Evolutionary conservation across 1,140 invertebrate genomes (phyloP), one percentile per base, ranked within the genome.

Genomic region (Trichonephila inaurata): DNA sequence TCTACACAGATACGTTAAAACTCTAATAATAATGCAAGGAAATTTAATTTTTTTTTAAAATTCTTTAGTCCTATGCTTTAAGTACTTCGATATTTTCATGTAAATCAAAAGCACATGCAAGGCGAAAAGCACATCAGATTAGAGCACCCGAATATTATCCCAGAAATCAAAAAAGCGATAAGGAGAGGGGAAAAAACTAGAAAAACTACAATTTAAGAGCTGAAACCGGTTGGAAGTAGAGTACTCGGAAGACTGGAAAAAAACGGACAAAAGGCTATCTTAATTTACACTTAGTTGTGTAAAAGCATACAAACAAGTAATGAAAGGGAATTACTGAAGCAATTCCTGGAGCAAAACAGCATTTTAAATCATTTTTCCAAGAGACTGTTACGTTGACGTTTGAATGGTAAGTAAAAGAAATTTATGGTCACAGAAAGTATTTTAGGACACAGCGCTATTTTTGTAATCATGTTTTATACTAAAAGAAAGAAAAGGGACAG

Each of bases 211-310:
- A 66, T 66, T 10, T 21, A 7, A 33, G 33, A 77, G 0, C 72
- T 18, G 28, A 40, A 77, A 33, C 72, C 28, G 72, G 28, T 77
- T 77, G 28, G 14, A 18, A 18, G 6, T 19, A 40, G 28, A 18
- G 18, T 19, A 33, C 4, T 18, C 28, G 16, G 33, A 40, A 77
- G 28, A 77, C 12, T 18, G 14, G 0, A 33, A 77, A 33, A 77
- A 77, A 33, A 33, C 12, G 33, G 72, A 77, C 28, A 77, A 77
- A 77, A 40, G 72, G 33, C 16, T 77, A 77, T 18, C 12, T 72
- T 40, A 77, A 77, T 77, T 77, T 77, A 40, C 72, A 77, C 72
- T 77, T 77, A 77, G 72, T 77, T 77, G 72, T 77, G 72, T 33
- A 77, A 77, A 77, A 33, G 33, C 28, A 77, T 3, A 77, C 10